Evolutionary conservation across 2,797 vertebrate genomes (phyloP), one percentile per base, ranked within the genome.

Genomic region (Carapus acus): DNA sequence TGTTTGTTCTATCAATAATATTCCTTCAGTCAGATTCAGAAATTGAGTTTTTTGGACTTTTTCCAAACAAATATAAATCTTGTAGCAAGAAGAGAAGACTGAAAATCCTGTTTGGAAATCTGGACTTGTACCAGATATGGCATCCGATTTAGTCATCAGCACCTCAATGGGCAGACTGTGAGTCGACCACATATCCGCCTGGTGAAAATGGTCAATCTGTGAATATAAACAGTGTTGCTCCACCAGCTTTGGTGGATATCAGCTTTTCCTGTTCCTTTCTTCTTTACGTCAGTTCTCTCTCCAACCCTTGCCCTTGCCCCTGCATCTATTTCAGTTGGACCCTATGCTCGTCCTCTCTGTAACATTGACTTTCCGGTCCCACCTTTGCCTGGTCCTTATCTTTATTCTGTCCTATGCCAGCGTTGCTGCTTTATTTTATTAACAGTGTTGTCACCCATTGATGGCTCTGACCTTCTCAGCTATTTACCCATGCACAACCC

Each of bases 391-490:
- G 7, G 21, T 49, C 64, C 44, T 53, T 54, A 29, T 43, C 29
- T 54, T 33, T 55, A 40, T 60, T 59, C 29, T 41, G 54, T 44
- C 34, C 24, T 27, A 27, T 9, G 4, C 24, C 24, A 5, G 24
- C 9, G 20, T 58, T 56, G 20, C 27, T 45, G 23, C 7, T 44
- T 27, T 46, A 33, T 46, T 70, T 53, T 46, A 47, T 63, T 44
- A 51, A 50, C 41, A 19, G 16, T 24, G 39, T 40, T 61, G 46
- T 62, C 50, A 42, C 42, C 17, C 22, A 50, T 29, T 47, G 42
- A 74, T 45, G 43, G 62, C 64, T 54, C 58, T 72, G 74, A 72
- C 71, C 66, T 79, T 74, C 56, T 62, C 21, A 8, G 27, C 54
- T 63, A 56, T 58, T 64, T 53, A 52, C 24, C 43, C 58, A 20